These are phyloP conservation scores for Synanthedon formicaeformis DNA, from an alignment of 2,888 invertebrate genomes.

Conservation along the genomic window DNA sequence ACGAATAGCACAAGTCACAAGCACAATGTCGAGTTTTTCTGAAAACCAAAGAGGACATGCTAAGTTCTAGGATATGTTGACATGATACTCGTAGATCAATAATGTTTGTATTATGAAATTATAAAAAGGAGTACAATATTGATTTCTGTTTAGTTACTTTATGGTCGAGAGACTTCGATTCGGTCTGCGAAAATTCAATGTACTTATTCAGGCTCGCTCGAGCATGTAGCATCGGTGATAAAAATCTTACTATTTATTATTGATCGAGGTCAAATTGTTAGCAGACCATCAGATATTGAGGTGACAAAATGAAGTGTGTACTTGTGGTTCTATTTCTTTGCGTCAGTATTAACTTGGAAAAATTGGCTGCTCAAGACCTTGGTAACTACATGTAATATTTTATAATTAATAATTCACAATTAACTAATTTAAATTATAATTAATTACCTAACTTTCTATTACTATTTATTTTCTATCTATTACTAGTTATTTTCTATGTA, in stretches of 20 bases:
- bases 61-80: too few relatives aligned
- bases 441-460: too few relatives aligned
- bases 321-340: background rate
- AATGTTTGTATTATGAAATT: too few relatives aligned
- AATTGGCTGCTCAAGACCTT: background rate
- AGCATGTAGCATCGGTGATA: conserved; percentile 23
- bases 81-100: too few relatives aligned
- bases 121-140: too few relatives aligned
- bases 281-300: background rate
- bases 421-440: too few relatives aligned
- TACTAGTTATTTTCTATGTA: too few relatives aligned
- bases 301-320: background rate
- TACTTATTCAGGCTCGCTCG: conserved; percentile 20
- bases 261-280: background rate
- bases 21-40: too few relatives aligned
- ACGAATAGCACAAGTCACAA: too few relatives aligned
- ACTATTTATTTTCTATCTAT: too few relatives aligned
- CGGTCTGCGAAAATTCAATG: conserved; percentile 10
- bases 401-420: too few relatives aligned
- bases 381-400: background rate
- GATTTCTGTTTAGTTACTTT: background rate
- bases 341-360: background rate
- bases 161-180: background rate
- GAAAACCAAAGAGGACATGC: too few relatives aligned
- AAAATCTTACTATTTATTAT: background rate